Percentiles rank a stretch among this genome's conserved stretches.
Evolutionary conservation across 1,140 invertebrate species (phyloP).

Genomic region (Forficula auricularia): DNA sequence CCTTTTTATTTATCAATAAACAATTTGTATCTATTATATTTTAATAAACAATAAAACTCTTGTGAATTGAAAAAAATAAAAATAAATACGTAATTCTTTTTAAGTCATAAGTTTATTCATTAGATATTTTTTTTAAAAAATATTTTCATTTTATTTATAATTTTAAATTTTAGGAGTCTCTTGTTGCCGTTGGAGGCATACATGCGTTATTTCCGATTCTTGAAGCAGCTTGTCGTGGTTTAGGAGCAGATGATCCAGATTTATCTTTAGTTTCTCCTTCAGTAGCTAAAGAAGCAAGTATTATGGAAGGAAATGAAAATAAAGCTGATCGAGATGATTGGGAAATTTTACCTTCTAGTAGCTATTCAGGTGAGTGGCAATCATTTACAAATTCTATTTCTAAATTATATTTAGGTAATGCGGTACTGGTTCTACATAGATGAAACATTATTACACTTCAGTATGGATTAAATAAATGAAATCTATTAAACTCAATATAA

Average conservation of each 20-base stretch:
- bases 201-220: constrained; percentile 39
- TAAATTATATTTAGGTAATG: too few species aligned
- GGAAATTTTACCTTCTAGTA: constrained; percentile 36
- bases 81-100: too few species aligned
- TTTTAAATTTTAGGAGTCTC: constrained; percentile 28
- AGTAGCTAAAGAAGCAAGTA: constrained; percentile 3
- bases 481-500: too few species aligned
- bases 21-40: neutral
- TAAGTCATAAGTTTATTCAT: too few species aligned
- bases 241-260: constrained; percentile 11
- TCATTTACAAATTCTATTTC: too few species aligned
- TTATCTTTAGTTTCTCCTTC: constrained; percentile 10
- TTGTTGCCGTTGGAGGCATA: constrained; percentile 39
- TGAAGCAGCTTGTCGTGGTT: constrained; percentile 26
- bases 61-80: too few species aligned
- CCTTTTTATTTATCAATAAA: constrained; percentile 2
- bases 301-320: constrained; percentile 2
- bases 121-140: too few species aligned
- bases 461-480: too few species aligned
- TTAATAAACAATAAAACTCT: too few species aligned
- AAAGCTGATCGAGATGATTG: constrained; percentile 31
- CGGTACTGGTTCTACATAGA: too few species aligned
- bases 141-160: too few species aligned
- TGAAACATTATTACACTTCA: too few species aligned
- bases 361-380: constrained; percentile 19